Evolutionary conservation across 1,140 invertebrate species (phyloP).

Genomic region (Drosophila subpulchrella): DNA sequence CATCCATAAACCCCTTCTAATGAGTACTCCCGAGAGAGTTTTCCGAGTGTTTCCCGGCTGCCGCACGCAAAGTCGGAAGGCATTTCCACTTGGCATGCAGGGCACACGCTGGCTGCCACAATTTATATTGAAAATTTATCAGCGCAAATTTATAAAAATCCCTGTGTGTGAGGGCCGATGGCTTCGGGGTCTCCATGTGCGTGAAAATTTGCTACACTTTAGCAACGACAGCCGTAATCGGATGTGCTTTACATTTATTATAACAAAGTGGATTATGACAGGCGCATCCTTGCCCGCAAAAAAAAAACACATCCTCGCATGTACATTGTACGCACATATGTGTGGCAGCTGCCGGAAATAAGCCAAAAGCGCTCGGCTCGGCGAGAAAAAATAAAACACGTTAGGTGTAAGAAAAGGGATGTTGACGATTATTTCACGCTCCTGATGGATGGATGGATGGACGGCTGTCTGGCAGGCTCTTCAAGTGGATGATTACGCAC

Average conservation of each 20-base stretch:
- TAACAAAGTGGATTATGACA: slow-evolving; percentile 82
- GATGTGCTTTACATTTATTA: slow-evolving; percentile 83
- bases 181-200: slow-evolving; percentile 28
- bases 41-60: slow-evolving; percentile 12
- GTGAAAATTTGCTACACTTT: slow-evolving; percentile 82
- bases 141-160: slow-evolving; percentile 68
- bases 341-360: slow-evolving; percentile 60
- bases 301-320: slow-evolving; percentile 12
- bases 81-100: slow-evolving; percentile 58
- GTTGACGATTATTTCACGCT: slow-evolving; percentile 79
- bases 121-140: slow-evolving; percentile 80
- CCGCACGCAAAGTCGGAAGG: slow-evolving; percentile 53
- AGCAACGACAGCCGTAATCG: slow-evolving; percentile 79
- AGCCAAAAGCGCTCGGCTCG: slow-evolving; percentile 46
- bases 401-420: slow-evolving; percentile 69
- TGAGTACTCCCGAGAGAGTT: slow-evolving; percentile 24
- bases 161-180: not conserved
- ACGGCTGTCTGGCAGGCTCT: slow-evolving; percentile 41
- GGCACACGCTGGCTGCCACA: slow-evolving; percentile 46
- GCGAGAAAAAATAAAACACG: slow-evolving; percentile 42
- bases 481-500: slow-evolving; percentile 29
- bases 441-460: slow-evolving; percentile 62
- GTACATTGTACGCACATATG: slow-evolving; percentile 26
- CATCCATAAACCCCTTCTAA: slow-evolving; percentile 17
- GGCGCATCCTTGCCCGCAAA: slow-evolving; percentile 65